phyloP scores from a whole-genome alignment of 2,888 invertebrate genomes.

The Embidobia sp. region DNA sequence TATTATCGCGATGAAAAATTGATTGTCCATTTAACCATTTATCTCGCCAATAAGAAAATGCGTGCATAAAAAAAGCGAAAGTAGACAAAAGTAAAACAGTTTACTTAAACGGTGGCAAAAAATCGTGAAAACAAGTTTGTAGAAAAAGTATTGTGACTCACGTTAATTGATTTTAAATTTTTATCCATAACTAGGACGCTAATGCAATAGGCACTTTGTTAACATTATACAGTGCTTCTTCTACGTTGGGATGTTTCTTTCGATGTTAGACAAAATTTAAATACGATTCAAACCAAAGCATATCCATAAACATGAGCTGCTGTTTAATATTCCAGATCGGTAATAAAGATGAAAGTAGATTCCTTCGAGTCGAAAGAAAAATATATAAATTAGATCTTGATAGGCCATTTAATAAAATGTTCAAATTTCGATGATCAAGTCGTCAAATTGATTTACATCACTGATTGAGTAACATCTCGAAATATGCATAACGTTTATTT shows the following conservation, averaged over 20 bases:
- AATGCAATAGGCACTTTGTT: conserved; percentile 2
- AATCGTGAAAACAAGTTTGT: no score
- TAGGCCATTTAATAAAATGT: conserved; percentile 16
- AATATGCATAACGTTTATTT: background rate
- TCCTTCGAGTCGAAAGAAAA: conserved; percentile 5
- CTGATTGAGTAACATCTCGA: background rate
- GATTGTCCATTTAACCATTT: no score
- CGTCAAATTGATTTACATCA: conserved; percentile 23
- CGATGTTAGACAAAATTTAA: conserved; percentile 1
- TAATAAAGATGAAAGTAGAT: conserved; percentile 39
- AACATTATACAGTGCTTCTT: conserved; percentile 14
- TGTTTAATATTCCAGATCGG: conserved; percentile 10
- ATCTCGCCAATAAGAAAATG: no score
- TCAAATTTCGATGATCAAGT: conserved; percentile 27
- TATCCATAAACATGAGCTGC: conserved; percentile 29
- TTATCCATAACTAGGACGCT: conserved; percentile 12
- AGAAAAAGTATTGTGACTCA: no score
- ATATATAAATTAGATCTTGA: conserved; percentile 33
- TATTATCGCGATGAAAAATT: no score
- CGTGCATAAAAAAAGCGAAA: no score
- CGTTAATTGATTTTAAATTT: no score
- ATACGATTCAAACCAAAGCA: background rate
- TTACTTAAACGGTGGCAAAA: no score
- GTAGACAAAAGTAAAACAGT: no score
- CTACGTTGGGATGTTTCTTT: conserved; percentile 16